Base-by-base conservation (phyloP, 2,797 vertebrate genomes). In the Peromyscus melanophrys region DNA sequence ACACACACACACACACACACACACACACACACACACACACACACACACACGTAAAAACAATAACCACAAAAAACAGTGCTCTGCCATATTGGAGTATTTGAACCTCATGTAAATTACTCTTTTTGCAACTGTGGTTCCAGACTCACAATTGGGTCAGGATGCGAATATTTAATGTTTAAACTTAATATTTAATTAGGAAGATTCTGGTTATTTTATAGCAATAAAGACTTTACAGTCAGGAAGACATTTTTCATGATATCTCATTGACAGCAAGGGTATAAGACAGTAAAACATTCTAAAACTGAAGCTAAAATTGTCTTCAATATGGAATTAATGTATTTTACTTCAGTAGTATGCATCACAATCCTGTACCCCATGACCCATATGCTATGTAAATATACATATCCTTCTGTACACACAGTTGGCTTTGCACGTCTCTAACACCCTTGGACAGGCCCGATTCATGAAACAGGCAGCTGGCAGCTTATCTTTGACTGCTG, bases 131-230 rank as follows among this genome's bases (percentile, higher is more conserved):
- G 95, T 97, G 95, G 82, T 63, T 89, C 31, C 96, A 78, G 14
- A 6, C 73, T 97, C 90, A 82, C 69, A 97, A 95, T 83, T 69
- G 97, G 91, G 98, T 97, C 31, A 19, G 85, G 97, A 97, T 63
- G 23, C 83, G 94, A 97, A 90, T 97, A 95, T 98, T 98, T 97
- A 98, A 98, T 95, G 94, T 94, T 97, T 97, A 98, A 98, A 96
- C 91, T 96, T 97, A 98, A 98, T 98, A 98, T 98, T 98, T 98
- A 96, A 98, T 96, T 98, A 98, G 97, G 94, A 97, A 97, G 84
- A 98, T 96, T 92, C 96, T 83, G 88, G 40, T 96, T 97, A 87
- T 93, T 96, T 81, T 84, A 86, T 46, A 95, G 86, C 37, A 92
- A 84, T 29, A 87, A 95, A 96, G 89, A 55, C 94, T 97, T 95